Evolutionary conservation across 2,113 vertebrate species (phyloP), one percentile per base, ranked within the genome.

Genomic region (Ranitomeya imitator): DNA sequence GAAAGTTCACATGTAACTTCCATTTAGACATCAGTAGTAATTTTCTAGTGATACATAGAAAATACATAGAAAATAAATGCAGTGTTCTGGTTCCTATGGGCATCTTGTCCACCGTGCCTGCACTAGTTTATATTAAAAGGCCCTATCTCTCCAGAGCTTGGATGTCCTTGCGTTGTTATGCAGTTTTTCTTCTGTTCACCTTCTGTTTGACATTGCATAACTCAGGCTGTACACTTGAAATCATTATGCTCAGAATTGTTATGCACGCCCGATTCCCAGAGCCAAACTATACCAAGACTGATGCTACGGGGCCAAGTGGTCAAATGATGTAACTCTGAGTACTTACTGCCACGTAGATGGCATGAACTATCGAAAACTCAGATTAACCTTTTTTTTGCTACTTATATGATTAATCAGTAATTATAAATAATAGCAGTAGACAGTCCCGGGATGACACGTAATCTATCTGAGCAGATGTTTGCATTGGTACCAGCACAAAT

Each of bases 261-360:
- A 69, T 69, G 31, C 63, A 65, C 37, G 63, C 18, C 82, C 45
- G 45, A 52, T 26, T 54, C 45, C 45, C 51, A 23, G 52, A 84
- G 82, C 65, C 82, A 84, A 84, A 69, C 63, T 69, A 60, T 26
- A 61, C 55, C 16, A 77, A 78, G 71, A 86, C 52, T 55, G 85
- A 86, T 77, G 69, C 60, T 67, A 67, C 37, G 60, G 31, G 61
- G 85, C 76, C 21, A 55, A 65, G 19, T 6, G 60, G 76, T 86
- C 85, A 79, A 78, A 79, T 79, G 85, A 79, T 79, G 59, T 54
- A 86, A 86, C 79, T 86, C 60, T 55, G 13, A 52, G 45, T n/a
- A 26, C 74, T 79, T 79, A 79, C 45, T 61, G 57, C 74, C 73
- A 54, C 23, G 61, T 61, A 86, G 76, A 86, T 86, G 76, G 76